Conservation (phyloP, 2,888 invertebrate species). For the Alloplasta piceator region DNA sequence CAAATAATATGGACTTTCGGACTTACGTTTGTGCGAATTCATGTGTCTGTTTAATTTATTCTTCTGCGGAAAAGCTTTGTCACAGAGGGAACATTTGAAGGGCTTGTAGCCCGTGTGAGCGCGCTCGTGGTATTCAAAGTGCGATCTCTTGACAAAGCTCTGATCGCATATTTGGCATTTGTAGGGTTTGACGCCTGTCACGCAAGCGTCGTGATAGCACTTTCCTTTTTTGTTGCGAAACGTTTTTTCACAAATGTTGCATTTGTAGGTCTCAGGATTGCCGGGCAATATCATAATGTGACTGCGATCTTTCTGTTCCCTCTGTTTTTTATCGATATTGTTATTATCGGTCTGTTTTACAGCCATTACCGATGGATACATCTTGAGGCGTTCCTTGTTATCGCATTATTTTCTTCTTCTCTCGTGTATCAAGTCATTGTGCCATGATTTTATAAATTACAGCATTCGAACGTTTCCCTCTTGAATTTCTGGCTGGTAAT, state of each 20-base stretch:
- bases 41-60: slow-evolving; percentile 90
- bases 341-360: too few species aligned
- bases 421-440: too few species aligned
- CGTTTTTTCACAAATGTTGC: slow-evolving; percentile 88
- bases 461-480: too few species aligned
- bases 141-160: slow-evolving; percentile 88
- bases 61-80: slow-evolving; percentile 88
- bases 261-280: slow-evolving; percentile 86
- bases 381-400: too few species aligned
- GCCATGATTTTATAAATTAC: too few species aligned
- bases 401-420: too few species aligned
- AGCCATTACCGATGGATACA: too few species aligned
- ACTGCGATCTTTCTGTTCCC: slow-evolving; percentile 70
- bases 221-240: slow-evolving; percentile 86
- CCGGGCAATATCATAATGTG: slow-evolving; percentile 81
- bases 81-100: slow-evolving; percentile 87
- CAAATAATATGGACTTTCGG: too few species aligned
- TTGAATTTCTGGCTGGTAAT: too few species aligned
- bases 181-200: slow-evolving; percentile 83
- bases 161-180: slow-evolving; percentile 84
- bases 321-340: slow-evolving; percentile 44
- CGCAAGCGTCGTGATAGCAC: slow-evolving; percentile 79
- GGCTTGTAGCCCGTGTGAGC: slow-evolving; percentile 87
- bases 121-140: slow-evolving; percentile 89
- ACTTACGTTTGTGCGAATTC: slow-evolving; percentile 78